Evolutionary conservation across 2,113 vertebrate genomes (phyloP), one percentile per base, ranked within the genome.

Genomic region (Panurus biarmicus): DNA sequence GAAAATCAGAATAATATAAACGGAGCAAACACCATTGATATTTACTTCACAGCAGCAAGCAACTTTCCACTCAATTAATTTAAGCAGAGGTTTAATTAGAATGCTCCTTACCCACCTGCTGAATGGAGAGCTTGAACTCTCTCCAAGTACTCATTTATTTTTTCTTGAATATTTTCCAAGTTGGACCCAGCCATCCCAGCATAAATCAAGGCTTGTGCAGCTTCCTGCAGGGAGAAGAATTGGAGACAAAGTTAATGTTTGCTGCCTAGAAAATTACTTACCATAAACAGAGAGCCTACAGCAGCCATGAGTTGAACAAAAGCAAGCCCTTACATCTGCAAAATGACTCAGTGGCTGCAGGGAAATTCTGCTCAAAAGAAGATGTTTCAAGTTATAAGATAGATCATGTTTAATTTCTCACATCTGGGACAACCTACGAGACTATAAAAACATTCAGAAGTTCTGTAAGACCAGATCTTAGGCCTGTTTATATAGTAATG

Each of bases 151-250:
- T 99, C 99, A 80, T 98, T 99, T 94, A 99, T 99, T 97, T 99
- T 99, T 76, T 98, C 98, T 97, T 99, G 99, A 96, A 99, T 99
- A 73, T 97, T 98, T 64, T 99, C 99, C 91, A 99, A 97, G 81
- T 98, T 99, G 84, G 99, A 99, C 67, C 99, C 99, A 86, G 99
- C 99, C 99, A 99, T 99, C 48, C 98, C 98, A 85, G 99, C 99
- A 95, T 99, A 99, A 93, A 99, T 99, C 76, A 99, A 98, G 70
- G 99, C 99, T 95, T 99, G 99, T 50, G 99, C 99, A 81, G 99
- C 99, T 95, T 98, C 98, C 98, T 98, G 94, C 66, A 96, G 93
- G 42, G 50, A 88, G 67, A 95, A 88, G 47, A 56, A 91, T 87
- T 82, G 48, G 53, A 84, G 36, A 67, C 74, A 78, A 51, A 73